phyloP scores from a whole-genome alignment of 2,888 invertebrate species.

The Meiosimyza decipiens region DNA sequence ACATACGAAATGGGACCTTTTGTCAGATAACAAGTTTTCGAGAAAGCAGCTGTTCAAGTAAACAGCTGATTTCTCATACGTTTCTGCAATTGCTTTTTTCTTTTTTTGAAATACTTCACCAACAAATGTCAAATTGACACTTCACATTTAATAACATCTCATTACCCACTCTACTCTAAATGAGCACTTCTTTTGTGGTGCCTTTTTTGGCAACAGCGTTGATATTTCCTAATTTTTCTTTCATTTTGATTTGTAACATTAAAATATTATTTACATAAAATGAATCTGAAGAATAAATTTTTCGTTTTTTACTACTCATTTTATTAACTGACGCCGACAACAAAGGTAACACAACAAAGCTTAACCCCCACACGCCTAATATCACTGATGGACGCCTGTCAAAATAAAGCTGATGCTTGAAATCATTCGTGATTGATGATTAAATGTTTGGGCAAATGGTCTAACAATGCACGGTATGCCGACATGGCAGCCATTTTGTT shows the following conservation, averaged over 20 bases:
- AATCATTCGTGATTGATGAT: conserved; percentile 4
- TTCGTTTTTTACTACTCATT: neutral
- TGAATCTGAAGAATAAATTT: neutral
- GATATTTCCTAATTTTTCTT: neutral
- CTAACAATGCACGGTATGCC: neutral
- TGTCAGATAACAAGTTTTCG: no score
- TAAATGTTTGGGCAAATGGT: neutral
- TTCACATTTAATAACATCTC: no score
- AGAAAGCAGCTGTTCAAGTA: no score
- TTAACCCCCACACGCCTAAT: neutral
- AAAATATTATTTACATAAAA: neutral
- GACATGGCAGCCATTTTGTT: neutral
- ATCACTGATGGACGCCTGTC: neutral
- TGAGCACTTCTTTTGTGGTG: no score
- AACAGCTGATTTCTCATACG: no score
- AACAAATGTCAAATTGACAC: no score
- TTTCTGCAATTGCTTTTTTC: no score
- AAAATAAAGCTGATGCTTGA: conserved; percentile 10
- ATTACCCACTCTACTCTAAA: no score
- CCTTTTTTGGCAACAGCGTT: no score
- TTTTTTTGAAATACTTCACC: no score
- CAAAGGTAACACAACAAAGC: neutral
- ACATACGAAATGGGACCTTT: no score
- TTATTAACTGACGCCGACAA: neutral
- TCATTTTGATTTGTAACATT: neutral